A percentile compares a stretch with the other conserved stretches of the same genome.
Evolutionary conservation across 2,113 vertebrate species (phyloP).

Genomic region (Felis chaus): DNA sequence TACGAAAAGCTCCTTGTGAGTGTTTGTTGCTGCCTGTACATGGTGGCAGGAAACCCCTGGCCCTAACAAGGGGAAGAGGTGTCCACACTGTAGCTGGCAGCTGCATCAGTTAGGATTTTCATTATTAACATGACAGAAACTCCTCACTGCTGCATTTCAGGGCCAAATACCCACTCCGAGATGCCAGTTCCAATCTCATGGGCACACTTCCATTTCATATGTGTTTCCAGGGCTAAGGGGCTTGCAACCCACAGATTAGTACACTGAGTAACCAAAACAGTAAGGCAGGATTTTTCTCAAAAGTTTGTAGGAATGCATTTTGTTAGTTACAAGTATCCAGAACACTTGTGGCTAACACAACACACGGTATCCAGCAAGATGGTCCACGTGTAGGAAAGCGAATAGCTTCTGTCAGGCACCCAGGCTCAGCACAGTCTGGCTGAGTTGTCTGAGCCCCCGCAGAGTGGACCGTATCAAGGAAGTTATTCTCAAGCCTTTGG

Average conservation of each 20-base stretch:
- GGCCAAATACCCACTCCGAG: constrained; percentile 31
- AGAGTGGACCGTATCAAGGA: constrained; percentile 16
- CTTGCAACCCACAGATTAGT: constrained; percentile 79
- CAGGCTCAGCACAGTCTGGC: constrained; percentile 76
- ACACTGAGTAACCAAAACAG: constrained; percentile 71
- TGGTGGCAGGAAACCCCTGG: constrained; percentile 53
- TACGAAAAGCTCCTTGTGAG: not conserved
- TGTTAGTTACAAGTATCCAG: constrained; percentile 79
- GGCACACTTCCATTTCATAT: constrained; percentile 58
- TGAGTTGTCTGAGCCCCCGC: constrained; percentile 67
- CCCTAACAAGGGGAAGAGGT: constrained; percentile 59
- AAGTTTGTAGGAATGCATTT: constrained; percentile 77
- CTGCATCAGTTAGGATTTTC: constrained; percentile 17
- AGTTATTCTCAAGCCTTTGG: constrained; percentile 31
- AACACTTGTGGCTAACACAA: constrained; percentile 79
- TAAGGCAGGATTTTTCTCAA: constrained; percentile 71
- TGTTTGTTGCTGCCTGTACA: not conserved
- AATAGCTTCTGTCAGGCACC: constrained; percentile 80
- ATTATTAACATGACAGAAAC: constrained; percentile 62
- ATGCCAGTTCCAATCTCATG: constrained; percentile 70
- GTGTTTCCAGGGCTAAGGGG: constrained; percentile 73
- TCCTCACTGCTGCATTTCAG: constrained; percentile 1
- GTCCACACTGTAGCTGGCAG: not conserved
- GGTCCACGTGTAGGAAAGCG: constrained; percentile 76
- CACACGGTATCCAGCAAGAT: constrained; percentile 75